Conservation (phyloP, 2,888 invertebrate genomes). For the Camponotus fellah region DNA sequence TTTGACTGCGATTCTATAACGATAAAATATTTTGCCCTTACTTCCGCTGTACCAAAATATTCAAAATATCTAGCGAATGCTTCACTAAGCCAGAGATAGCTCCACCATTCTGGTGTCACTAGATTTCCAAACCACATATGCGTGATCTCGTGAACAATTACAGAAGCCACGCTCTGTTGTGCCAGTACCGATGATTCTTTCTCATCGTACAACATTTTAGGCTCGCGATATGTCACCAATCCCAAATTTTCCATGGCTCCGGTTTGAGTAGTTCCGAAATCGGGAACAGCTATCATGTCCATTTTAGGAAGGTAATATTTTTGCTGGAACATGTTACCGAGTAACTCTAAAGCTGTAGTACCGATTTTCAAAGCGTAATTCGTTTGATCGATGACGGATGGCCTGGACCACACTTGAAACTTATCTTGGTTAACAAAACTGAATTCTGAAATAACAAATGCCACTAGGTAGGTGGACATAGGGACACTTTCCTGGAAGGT, state of each 20-base stretch:
- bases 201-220: conserved; percentile 77
- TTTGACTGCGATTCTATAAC: not conserved
- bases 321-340: conserved; percentile 92
- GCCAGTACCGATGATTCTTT: conserved; percentile 86
- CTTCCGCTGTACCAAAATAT: conserved; percentile 89
- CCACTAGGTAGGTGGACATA: conserved; percentile 98
- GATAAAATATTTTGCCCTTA: conserved; percentile 77
- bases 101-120: conserved; percentile 92
- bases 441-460: conserved; percentile 93
- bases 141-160: conserved; percentile 92
- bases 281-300: conserved; percentile 97
- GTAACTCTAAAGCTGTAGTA: conserved; percentile 90
- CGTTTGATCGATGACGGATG: conserved; percentile 91
- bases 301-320: conserved; percentile 93
- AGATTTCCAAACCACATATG: conserved; percentile 95
- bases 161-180: conserved; percentile 89
- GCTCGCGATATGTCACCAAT: conserved; percentile 90
- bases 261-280: conserved; percentile 89
- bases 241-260: conserved; percentile 98
- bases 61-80: conserved; percentile 92
- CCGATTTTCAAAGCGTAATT: conserved; percentile 93
- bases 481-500: conserved; percentile 91
- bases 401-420: conserved; percentile 91
- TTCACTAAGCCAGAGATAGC: conserved; percentile 91
- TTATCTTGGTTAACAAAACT: conserved; percentile 81